phyloP scores from a whole-genome alignment of 2,888 invertebrate genomes.

The Anorthoa munda region DNA sequence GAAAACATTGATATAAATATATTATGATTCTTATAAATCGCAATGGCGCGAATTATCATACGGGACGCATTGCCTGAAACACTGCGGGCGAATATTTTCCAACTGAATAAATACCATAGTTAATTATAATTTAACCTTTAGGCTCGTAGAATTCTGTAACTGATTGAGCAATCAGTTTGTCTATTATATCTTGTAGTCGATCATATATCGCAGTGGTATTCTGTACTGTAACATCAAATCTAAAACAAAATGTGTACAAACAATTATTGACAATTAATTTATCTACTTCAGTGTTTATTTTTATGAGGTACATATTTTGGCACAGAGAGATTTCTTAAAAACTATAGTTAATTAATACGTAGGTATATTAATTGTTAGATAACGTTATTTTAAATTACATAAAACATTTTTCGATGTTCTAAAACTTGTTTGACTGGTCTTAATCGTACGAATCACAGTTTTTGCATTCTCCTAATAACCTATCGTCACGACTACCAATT shows the following conservation, averaged over 20 bases:
- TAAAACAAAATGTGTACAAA: slow-evolving; percentile 83
- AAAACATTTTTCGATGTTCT: slow-evolving; percentile 91
- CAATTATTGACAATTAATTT: slow-evolving; percentile 85
- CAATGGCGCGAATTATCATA: slow-evolving; percentile 34
- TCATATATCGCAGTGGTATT: slow-evolving; percentile 49
- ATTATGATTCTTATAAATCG: slow-evolving; percentile 31
- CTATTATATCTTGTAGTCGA: slow-evolving; percentile 44
- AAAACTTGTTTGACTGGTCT: slow-evolving; percentile 91
- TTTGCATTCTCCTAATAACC: slow-evolving; percentile 89
- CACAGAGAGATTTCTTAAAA: slow-evolving; percentile 93
- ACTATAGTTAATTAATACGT: slow-evolving; percentile 88
- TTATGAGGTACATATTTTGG: slow-evolving; percentile 96
- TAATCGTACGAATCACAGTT: slow-evolving; percentile 91
- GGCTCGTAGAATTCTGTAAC: slow-evolving; percentile 46
- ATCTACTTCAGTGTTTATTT: slow-evolving; percentile 89
- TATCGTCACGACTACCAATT: slow-evolving; percentile 88
- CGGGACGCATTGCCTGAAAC: slow-evolving; percentile 34
- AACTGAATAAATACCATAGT: slow-evolving; percentile 41
- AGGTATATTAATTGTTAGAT: slow-evolving; percentile 84
- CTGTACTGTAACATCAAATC: slow-evolving; percentile 69
- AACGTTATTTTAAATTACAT: slow-evolving; percentile 85
- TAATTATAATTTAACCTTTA: slow-evolving; percentile 53
- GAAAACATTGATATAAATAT: slow-evolving; percentile 48
- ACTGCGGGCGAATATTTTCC: slow-evolving; percentile 68
- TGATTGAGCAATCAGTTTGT: slow-evolving; percentile 43